A percentile compares a stretch with the other conserved stretches of the same genome.
Conservation (phyloP, 2,797 vertebrate species). For the Phaenicophaeus curvirostris region DNA sequence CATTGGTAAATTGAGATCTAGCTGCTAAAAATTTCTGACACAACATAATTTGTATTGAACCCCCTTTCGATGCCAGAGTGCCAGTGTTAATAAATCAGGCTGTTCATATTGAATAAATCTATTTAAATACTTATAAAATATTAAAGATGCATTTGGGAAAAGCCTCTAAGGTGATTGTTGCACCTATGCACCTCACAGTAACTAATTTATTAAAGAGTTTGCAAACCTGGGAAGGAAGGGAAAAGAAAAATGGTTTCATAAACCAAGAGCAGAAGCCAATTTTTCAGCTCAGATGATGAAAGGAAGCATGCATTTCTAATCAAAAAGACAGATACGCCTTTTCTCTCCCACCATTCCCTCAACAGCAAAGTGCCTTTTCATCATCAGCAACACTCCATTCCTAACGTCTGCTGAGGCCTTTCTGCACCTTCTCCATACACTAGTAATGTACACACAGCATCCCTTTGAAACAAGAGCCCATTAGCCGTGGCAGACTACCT, state of each 20-base stretch:
- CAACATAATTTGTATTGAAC: slow-evolving; percentile 76
- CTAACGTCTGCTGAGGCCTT: slow-evolving; percentile 83
- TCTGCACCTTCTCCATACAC: slow-evolving; percentile 80
- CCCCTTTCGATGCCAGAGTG: slow-evolving; percentile 67
- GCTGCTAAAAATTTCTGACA: slow-evolving; percentile 74
- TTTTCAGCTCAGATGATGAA: slow-evolving; percentile 85
- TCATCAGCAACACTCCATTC: slow-evolving; percentile 85
- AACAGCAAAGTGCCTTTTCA: slow-evolving; percentile 84
- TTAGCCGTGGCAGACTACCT: slow-evolving; percentile 81
- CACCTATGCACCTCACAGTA: slow-evolving; percentile 81
- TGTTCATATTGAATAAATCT: slow-evolving; percentile 82
- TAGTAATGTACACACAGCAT: slow-evolving; percentile 81
- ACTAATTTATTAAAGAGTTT: slow-evolving; percentile 85
- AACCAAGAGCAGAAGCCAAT: slow-evolving; percentile 84
- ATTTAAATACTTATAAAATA: slow-evolving; percentile 87
- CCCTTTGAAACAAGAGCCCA: slow-evolving; percentile 83
- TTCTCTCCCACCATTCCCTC: slow-evolving; percentile 81
- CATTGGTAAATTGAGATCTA: slow-evolving; percentile 69
- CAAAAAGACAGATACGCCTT: slow-evolving; percentile 86
- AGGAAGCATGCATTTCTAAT: slow-evolving; percentile 87
- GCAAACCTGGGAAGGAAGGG: slow-evolving; percentile 81
- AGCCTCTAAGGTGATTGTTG: slow-evolving; percentile 82
- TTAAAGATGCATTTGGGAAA: slow-evolving; percentile 84
- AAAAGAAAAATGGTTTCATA: slow-evolving; percentile 86
- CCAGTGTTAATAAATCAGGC: slow-evolving; percentile 80